Base-by-base conservation (phyloP, 1,140 invertebrate genomes). In the Panagrolaimus sp. region DNA sequence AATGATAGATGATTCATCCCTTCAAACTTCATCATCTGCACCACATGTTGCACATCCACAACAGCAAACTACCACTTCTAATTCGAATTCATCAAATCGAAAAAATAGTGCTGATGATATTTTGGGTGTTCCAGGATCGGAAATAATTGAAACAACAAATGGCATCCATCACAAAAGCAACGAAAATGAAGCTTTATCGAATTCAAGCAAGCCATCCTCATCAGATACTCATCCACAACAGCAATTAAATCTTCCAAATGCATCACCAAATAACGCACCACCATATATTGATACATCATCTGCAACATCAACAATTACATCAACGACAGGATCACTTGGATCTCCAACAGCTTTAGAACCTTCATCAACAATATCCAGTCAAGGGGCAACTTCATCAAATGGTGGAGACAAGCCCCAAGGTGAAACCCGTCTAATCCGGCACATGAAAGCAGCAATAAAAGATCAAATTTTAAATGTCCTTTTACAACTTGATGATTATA, bases 401-500 rank as follows among this genome's bases (percentile, higher is more conserved):
- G 31, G 31, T 7, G 31, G 31, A 38, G 31, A 42, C 38, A 70
- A 38, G 14, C 69, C 53, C 9, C 57, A 71, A 67, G 61, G 77
- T 23, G 74, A 75, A 66, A 74, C 45, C 51, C 69, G 68, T 9
- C 67, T 51, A 23, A 64, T 74, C 16, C 14, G 74, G 1, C 67
- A 72, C 25, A 67, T 75, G 67, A 62, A 74, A 25, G 69, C 69
- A 0, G 69, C 66, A 2, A 13, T 74, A n/a, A 53, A 46, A 53
- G 71, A 67, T 38, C 71, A 68, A 47, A 63, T 51, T 48, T 66
- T 86, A 61, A 84, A 78, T 5, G 67, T 86, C 5, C 66, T 96
- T 72, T 87, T 98, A 73, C 89, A 92, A 84, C 93, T 98, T 91
- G 94, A 98, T 85, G 95, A 98, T 87, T 94, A 96, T 85, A 98